phyloP scores from a whole-genome alignment of 2,113 vertebrate species.

The Motacilla alba region DNA sequence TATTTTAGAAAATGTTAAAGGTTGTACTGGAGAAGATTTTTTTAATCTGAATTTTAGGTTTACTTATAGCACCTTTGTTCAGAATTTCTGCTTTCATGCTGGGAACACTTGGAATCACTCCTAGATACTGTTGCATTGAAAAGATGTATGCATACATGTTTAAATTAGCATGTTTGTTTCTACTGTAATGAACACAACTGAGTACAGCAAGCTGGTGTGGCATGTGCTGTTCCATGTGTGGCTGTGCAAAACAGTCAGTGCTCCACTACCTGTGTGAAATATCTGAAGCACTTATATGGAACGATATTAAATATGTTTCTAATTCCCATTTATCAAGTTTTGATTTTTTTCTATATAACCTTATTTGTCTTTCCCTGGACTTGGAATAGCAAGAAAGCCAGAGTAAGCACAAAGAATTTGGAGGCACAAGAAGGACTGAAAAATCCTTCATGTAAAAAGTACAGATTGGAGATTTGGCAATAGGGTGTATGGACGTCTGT shows the following conservation, averaged over 20 bases:
- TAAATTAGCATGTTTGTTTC: neutral
- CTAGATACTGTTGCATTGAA: neutral
- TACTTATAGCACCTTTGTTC: neutral
- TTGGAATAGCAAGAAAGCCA: neutral
- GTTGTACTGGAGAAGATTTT: neutral
- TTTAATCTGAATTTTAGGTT: neutral
- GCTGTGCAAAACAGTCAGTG: neutral
- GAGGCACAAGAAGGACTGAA: neutral
- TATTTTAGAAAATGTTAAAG: neutral
- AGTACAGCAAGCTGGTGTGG: neutral
- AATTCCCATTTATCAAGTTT: neutral
- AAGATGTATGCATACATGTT: neutral
- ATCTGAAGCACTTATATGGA: neutral
- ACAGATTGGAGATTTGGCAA: neutral
- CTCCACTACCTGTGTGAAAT: neutral
- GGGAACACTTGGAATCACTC: neutral
- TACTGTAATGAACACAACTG: neutral
- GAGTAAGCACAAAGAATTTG: neutral
- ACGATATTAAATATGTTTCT: neutral
- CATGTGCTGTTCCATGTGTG: neutral
- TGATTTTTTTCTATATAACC: neutral
- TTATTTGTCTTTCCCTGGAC: neutral
- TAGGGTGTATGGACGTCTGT: neutral
- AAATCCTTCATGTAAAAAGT: neutral
- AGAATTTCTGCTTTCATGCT: neutral